phyloP scores from a whole-genome alignment of 2,113 vertebrate genomes.

The Geothlypis trichas region DNA sequence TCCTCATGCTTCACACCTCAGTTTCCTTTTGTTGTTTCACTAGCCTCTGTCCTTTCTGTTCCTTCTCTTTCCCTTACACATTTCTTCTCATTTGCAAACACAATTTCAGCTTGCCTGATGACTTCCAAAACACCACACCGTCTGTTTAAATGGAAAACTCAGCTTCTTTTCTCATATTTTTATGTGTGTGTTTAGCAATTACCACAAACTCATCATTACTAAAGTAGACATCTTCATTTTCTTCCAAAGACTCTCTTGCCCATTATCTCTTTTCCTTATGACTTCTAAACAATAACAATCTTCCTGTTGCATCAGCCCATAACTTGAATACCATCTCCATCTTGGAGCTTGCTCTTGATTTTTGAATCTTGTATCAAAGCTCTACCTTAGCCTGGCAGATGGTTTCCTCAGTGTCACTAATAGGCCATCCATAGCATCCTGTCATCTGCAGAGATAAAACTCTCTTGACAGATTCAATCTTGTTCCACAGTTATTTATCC shows the following conservation, averaged over 20 bases:
- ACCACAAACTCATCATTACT: background rate
- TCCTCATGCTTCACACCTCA: background rate
- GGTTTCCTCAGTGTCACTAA: background rate
- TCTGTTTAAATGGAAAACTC: background rate
- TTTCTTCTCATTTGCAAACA: background rate
- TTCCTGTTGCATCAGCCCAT: background rate
- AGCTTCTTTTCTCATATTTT: background rate
- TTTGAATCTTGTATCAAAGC: background rate
- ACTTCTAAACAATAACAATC: background rate
- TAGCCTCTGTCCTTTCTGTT: background rate
- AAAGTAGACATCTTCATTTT: background rate
- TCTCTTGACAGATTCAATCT: slow-evolving; percentile 27
- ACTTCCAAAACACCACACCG: background rate
- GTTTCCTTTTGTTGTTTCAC: background rate
- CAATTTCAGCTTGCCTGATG: background rate
- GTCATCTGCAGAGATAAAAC: slow-evolving; percentile 33
- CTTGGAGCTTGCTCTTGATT: background rate
- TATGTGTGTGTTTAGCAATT: background rate
- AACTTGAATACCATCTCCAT: background rate
- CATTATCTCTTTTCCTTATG: background rate
- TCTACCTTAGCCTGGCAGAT: background rate
- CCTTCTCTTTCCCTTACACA: background rate
- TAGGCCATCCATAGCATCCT: background rate
- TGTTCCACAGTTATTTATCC: background rate
- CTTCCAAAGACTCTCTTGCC: background rate